These are phyloP conservation scores for Pteronotus mesoamericanus DNA, from an alignment of 2,797 vertebrate species.

Conservation along the genomic window DNA sequence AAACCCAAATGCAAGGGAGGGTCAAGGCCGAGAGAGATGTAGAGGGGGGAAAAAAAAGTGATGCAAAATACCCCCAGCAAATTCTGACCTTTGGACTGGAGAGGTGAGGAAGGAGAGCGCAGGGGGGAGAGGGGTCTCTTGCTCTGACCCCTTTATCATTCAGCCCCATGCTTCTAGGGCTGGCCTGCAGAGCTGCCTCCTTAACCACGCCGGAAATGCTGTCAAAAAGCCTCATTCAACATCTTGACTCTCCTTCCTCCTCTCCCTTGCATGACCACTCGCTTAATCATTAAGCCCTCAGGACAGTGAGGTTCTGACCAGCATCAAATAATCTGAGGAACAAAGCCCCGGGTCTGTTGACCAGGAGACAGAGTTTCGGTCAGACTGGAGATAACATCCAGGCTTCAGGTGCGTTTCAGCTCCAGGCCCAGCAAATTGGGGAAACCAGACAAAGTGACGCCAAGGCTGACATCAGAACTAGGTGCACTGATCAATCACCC, in stretches of 20 bases:
- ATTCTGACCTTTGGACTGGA: not conserved
- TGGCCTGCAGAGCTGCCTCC: too few species aligned
- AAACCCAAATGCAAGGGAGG: not conserved
- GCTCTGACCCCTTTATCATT: not conserved
- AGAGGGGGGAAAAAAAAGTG: not conserved
- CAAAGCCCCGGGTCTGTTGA: not conserved
- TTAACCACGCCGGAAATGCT: not conserved
- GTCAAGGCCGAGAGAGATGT: not conserved
- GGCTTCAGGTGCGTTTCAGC: not conserved
- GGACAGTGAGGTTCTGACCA: not conserved
- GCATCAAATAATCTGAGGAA: not conserved
- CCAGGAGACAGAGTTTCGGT: not conserved
- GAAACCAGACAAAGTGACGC: not conserved
- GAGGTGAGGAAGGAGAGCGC: fast-evolving
- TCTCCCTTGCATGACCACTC: not conserved
- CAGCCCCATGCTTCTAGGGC: fast-evolving
- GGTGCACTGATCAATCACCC: not conserved
- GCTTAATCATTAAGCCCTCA: not conserved
- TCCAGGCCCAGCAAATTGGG: not conserved
- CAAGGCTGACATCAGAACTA: not conserved
- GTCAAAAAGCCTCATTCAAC: too few species aligned
- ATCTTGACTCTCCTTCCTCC: not conserved
- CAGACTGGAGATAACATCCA: too few species aligned
- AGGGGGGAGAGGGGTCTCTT: fast-evolving
- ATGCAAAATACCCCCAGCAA: fast-evolving